These are phyloP conservation scores for Greenwoodochromis staneri DNA, from an alignment of 2,113 vertebrate species.

Conservation along the genomic window DNA sequence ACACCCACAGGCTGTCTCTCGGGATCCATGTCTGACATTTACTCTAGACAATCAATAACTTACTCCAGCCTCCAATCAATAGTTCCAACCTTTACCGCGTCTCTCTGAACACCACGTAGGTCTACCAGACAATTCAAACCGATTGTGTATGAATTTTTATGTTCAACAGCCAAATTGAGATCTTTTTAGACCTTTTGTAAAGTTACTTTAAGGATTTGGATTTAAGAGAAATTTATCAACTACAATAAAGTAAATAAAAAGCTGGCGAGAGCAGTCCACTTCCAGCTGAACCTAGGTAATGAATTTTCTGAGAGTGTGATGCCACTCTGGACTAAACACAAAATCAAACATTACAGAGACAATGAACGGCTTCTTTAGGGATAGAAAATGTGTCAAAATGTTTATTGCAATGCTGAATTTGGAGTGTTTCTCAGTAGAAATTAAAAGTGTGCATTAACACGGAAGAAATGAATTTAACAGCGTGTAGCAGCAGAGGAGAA, in stretches of 20 bases:
- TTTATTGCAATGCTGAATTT: neutral
- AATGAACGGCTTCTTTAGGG: neutral
- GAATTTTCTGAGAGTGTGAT: neutral
- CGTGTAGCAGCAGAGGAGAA: neutral
- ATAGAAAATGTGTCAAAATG: neutral
- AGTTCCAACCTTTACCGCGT: neutral
- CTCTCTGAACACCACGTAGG: neutral
- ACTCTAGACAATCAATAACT: slow-evolving; percentile 11
- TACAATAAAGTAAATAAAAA: neutral
- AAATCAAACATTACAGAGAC: neutral
- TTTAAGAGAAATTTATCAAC: slow-evolving; percentile 3
- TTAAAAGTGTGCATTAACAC: neutral
- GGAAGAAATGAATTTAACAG: neutral
- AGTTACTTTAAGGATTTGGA: neutral
- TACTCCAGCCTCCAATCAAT: neutral
- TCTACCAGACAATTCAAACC: neutral
- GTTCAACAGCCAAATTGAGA: neutral
- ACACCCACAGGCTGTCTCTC: neutral
- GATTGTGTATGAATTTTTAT: neutral
- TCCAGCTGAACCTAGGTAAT: neutral
- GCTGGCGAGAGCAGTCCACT: neutral
- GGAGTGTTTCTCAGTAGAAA: neutral
- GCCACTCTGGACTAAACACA: neutral
- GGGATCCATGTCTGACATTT: slow-evolving; percentile 18
- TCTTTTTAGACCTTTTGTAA: neutral